These are phyloP conservation scores for Bucco capensis DNA, from an alignment of 2,113 vertebrate species.

Conservation along the genomic window DNA sequence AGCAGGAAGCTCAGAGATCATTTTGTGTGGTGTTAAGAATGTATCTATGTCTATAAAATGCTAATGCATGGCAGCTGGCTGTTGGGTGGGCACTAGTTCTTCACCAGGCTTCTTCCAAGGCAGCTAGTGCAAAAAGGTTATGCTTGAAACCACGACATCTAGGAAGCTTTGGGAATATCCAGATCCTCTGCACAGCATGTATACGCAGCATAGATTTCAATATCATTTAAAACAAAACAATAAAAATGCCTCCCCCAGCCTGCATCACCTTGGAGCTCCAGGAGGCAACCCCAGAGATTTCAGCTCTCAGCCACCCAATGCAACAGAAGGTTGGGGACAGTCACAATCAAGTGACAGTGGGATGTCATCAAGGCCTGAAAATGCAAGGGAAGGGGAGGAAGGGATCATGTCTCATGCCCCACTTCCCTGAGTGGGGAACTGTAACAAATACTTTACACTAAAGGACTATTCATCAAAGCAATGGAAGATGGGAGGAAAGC, in stretches of 20 bases:
- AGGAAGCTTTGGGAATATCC: slow-evolving; percentile 19
- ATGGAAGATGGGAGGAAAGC: neutral
- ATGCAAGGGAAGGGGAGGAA: neutral
- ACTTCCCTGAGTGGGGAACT: neutral
- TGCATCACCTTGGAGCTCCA: neutral
- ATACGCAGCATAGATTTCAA: slow-evolving; percentile 9
- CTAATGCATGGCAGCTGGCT: neutral
- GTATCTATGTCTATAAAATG: neutral
- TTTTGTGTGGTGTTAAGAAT: neutral
- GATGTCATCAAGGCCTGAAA: neutral
- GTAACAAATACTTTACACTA: neutral
- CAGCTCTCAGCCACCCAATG: neutral
- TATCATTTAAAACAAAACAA: neutral
- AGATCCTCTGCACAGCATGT: neutral
- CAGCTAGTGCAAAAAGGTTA: neutral
- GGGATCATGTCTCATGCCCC: neutral
- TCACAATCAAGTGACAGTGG: neutral
- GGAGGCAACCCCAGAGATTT: neutral
- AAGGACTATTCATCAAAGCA: neutral
- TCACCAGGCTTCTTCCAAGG: neutral
- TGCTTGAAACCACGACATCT: neutral
- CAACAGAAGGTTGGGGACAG: neutral
- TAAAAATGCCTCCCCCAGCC: neutral
- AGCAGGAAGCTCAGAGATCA: slow-evolving; percentile 11
- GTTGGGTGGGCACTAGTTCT: neutral